Evolutionary conservation across 2,113 vertebrate species (phyloP), one percentile per base, ranked within the genome.

Genomic region (Orycteropus afer): DNA sequence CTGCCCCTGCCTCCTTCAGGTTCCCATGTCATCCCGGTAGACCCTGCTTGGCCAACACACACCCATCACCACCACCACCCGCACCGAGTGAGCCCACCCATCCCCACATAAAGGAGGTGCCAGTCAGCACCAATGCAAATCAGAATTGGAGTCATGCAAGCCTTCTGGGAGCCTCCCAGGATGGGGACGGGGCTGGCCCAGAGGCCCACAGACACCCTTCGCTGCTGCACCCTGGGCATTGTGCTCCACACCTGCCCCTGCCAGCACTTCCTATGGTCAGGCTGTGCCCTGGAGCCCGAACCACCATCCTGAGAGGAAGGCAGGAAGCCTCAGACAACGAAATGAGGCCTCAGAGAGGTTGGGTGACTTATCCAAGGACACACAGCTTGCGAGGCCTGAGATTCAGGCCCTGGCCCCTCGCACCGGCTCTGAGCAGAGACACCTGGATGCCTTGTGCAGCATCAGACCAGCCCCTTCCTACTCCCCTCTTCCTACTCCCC

Each of bases 361-460:
- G 5, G 13, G 27, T 1, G 5, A 91, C 49, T 17, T 82, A 37
- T 73, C 69, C 18, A 10, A 55, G 65, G 65, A 53, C 81, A 74
- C 88, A 74, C 40, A n/a, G 93, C n/a, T 8, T 2, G 0, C 23
- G 40, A 55, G 40, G 69, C 32, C 37, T 2, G 45, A 79, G 82
- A 1, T 0, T 0, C 34, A 53, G 59, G 20, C 5, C 77, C 5
- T 0, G 2, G 55, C 17, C 37, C 55, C 47, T 89, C 3, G 0
- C 4, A 1, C 42, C 0, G 23, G 73, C 0, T 0, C 49, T 0
- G 23, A 22, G 7, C 55, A 42, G 27, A 45, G 12, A 67, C 0
- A 0, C 23, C 8, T 18, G 2, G 17, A 57, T 23, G 37, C 3
- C 57, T 4, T 0, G 13, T 14, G 53, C 3, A 8, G 63, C 0